Conservation (phyloP, 2,113 vertebrate genomes). For the Tursiops truncatus region DNA sequence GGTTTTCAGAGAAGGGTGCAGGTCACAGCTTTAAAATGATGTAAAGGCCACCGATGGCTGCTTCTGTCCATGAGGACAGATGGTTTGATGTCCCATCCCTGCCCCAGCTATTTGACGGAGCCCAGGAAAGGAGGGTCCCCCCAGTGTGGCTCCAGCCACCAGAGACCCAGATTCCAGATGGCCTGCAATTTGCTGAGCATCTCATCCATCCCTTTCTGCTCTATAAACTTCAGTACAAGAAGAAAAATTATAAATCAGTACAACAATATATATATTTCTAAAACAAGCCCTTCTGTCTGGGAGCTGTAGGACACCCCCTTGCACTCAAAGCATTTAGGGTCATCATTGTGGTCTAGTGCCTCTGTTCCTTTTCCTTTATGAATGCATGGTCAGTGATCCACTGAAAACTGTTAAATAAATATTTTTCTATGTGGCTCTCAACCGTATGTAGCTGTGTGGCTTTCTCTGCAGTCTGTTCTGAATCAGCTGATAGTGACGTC, state of each 20-base stretch:
- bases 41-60: slow-evolving; percentile 12
- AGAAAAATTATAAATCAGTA: not conserved
- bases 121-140: not conserved
- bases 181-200: slow-evolving; percentile 13
- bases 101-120: not conserved
- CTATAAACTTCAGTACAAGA: not conserved
- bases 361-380: not conserved
- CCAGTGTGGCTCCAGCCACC: not conserved
- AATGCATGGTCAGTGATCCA: slow-evolving; percentile 38
- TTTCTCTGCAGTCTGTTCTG: slow-evolving; percentile 25
- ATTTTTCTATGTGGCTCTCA: slow-evolving; percentile 61
- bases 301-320: not conserved
- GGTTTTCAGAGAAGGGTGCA: slow-evolving; percentile 39
- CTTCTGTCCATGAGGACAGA: slow-evolving; percentile 59
- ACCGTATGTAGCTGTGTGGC: slow-evolving; percentile 5
- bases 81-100: not conserved
- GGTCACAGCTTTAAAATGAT: slow-evolving; percentile 53
- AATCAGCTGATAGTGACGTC: not conserved
- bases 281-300: slow-evolving; percentile 22
- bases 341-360: not conserved
- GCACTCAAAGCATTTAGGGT: slow-evolving; percentile 32
- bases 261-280: not conserved
- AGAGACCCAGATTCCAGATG: slow-evolving; percentile 47
- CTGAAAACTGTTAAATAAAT: slow-evolving; percentile 38
- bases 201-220: not conserved